These are phyloP conservation scores for Drosophila formosana DNA, from an alignment of 2,888 invertebrate genomes.

Conservation along the genomic window DNA sequence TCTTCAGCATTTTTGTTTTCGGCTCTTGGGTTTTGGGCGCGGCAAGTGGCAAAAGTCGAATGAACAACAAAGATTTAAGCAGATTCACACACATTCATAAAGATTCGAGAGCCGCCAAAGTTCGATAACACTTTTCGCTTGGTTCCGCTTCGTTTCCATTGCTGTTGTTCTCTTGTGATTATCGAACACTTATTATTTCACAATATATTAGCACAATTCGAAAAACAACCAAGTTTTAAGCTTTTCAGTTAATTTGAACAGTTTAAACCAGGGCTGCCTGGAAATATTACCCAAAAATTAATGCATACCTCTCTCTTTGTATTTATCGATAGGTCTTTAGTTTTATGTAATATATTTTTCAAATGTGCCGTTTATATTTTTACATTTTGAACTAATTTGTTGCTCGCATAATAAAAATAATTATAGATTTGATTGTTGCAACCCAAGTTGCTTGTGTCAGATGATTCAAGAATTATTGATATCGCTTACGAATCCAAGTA, in stretches of 20 bases:
- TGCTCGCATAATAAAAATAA: no score
- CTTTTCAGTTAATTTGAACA: background rate
- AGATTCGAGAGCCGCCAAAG: background rate
- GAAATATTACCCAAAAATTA: background rate
- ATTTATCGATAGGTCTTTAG: no score
- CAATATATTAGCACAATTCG: background rate
- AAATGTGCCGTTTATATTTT: no score
- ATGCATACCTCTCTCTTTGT: no score
- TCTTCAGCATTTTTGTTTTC: background rate
- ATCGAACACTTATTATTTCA: background rate
- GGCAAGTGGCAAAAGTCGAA: conserved; percentile 29
- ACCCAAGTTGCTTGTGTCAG: no score
- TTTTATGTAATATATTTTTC: no score
- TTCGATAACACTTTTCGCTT: background rate
- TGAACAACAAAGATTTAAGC: background rate
- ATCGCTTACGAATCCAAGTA: background rate
- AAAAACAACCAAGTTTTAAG: background rate
- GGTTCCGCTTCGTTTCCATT: background rate
- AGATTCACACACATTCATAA: background rate
- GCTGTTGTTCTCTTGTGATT: background rate
- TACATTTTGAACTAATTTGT: no score
- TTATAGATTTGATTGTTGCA: no score
- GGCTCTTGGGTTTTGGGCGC: conserved; percentile 18
- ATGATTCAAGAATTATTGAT: background rate
- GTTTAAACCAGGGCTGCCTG: background rate